These are phyloP conservation scores for Himalopsyche tibetana DNA, from an alignment of 2,888 invertebrate genomes.

Conservation along the genomic window DNA sequence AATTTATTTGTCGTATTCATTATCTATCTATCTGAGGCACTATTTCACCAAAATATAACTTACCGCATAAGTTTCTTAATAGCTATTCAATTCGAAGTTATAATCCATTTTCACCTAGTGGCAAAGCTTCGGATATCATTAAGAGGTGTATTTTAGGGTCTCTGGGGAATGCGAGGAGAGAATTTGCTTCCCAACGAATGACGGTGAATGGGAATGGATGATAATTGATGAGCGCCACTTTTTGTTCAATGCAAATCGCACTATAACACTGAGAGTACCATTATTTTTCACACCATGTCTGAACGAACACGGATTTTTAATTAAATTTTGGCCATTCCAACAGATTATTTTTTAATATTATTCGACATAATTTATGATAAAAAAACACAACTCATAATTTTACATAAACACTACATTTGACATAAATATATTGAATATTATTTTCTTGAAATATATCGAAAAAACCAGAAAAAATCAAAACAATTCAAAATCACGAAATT, in stretches of 20 bases:
- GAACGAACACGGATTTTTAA: too few species aligned
- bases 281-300: not conserved
- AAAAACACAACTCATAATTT: too few species aligned
- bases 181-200: conserved; percentile 31
- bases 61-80: not conserved
- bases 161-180: conserved; percentile 17
- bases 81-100: conserved; percentile 21
- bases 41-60: conserved; percentile 8
- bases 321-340: too few species aligned
- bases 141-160: conserved; percentile 20
- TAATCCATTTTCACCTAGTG: conserved; percentile 37
- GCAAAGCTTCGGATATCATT: not conserved
- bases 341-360: too few species aligned
- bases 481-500: too few species aligned
- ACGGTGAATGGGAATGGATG: conserved; percentile 27
- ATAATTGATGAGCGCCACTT: conserved; percentile 35
- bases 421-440: too few species aligned
- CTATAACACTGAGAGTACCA: not conserved
- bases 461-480: too few species aligned
- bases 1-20: too few species aligned
- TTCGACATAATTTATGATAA: too few species aligned
- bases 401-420: too few species aligned
- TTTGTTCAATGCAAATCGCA: conserved; percentile 31
- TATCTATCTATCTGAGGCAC: not conserved
- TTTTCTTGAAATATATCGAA: too few species aligned